Evolutionary conservation across 2,888 invertebrate genomes (phyloP).

Genomic region (Strigamia transsilvanica): DNA sequence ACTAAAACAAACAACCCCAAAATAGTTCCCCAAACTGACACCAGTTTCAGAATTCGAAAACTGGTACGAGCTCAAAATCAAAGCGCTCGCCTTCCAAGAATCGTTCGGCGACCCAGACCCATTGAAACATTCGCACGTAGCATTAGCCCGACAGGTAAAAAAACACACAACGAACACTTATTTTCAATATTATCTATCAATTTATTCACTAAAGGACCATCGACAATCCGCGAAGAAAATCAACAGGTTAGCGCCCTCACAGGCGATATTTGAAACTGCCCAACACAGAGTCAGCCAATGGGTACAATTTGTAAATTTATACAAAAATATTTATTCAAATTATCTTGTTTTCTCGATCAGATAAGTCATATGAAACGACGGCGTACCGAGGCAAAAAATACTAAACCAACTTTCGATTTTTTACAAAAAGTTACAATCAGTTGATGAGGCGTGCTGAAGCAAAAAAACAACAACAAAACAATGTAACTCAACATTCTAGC

Average conservation of each 20-base stretch:
- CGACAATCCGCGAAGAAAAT: background rate
- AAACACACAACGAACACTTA: background rate
- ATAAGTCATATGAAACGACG: background rate
- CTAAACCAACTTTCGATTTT: background rate
- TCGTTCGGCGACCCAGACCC: background rate
- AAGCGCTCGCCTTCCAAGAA: background rate
- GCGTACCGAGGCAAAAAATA: background rate
- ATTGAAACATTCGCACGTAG: background rate
- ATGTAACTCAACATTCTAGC: too few relatives aligned
- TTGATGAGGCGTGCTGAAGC: background rate
- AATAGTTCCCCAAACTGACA: background rate
- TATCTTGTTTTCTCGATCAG: background rate
- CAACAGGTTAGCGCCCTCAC: background rate
- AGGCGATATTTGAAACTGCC: background rate
- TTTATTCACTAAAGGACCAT: background rate
- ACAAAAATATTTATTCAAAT: background rate
- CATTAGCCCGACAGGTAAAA: background rate
- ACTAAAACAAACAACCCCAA: background rate
- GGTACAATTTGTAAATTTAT: background rate
- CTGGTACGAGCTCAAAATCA: background rate
- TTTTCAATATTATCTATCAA: background rate
- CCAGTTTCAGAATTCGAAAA: background rate
- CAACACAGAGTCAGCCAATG: background rate
- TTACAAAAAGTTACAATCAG: background rate
- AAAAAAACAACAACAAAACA: too few relatives aligned